A percentile compares a stretch with the other conserved stretches of the same genome.
These are phyloP conservation scores for Torymus aiolomorphi DNA, from an alignment of 2,888 invertebrate genomes.

Conservation along the genomic window DNA sequence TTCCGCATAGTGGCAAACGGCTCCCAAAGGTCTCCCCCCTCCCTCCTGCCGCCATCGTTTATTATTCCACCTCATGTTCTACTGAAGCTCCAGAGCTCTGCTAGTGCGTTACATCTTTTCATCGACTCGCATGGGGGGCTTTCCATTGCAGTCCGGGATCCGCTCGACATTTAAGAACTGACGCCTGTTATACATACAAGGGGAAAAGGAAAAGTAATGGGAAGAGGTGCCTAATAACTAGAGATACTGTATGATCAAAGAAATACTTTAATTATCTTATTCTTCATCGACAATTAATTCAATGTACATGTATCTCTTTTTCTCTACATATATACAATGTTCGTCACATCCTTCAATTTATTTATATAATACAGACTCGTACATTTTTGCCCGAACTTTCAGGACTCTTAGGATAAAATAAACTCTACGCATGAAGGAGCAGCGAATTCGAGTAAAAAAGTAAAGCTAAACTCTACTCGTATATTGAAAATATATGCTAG, in stretches of 20 bases:
- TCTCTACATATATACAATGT: slow-evolving; percentile 1
- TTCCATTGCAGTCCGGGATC: slow-evolving; percentile 24
- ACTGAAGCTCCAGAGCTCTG: background rate
- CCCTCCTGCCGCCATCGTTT: slow-evolving; percentile 22
- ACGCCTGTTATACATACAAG: too few species aligned
- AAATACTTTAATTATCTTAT: slow-evolving; percentile 46
- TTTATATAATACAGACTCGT: background rate
- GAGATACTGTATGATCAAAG: background rate
- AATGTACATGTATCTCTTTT: slow-evolving; percentile 34
- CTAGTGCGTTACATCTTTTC: slow-evolving; percentile 44
- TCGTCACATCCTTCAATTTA: background rate
- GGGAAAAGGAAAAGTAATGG: too few species aligned
- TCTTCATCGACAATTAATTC: slow-evolving; percentile 36
- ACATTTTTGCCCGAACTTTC: too few species aligned
- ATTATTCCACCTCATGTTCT: slow-evolving; percentile 51
- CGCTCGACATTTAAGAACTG: slow-evolving; percentile 33
- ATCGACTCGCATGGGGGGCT: slow-evolving; percentile 51
- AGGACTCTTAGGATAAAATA: too few species aligned
- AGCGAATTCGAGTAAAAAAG: too few species aligned
- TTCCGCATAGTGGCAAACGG: slow-evolving; percentile 27
- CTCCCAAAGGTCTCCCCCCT: slow-evolving; percentile 45
- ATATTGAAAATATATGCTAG: background rate
- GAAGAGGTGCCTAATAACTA: too few species aligned
- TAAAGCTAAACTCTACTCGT: too few species aligned
- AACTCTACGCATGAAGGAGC: too few species aligned